phyloP scores from a whole-genome alignment of 2,888 invertebrate genomes.

The Brachyptera risi region DNA sequence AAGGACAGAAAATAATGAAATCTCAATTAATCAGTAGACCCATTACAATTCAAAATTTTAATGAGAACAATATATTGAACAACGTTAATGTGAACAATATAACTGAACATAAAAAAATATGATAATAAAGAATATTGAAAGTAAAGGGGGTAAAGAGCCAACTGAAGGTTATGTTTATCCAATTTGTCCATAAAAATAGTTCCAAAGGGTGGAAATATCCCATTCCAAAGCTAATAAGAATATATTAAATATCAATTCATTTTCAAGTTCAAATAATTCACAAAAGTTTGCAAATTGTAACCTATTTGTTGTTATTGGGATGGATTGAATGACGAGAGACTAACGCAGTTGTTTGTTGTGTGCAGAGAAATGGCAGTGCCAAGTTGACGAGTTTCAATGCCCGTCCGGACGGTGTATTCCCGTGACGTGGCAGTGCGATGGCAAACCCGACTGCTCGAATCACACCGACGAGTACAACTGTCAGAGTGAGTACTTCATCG shows the following conservation, averaged over 20 bases:
- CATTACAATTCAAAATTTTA: too few relatives aligned
- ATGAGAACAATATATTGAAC: too few relatives aligned
- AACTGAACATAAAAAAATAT: too few relatives aligned
- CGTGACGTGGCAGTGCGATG: constrained; percentile 55
- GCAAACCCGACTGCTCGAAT: constrained; percentile 53
- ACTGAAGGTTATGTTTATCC: too few relatives aligned
- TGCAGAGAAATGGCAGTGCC: constrained; percentile 49
- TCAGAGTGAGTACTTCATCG: constrained; percentile 37
- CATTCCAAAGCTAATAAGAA: not conserved
- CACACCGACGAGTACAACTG: constrained; percentile 55
- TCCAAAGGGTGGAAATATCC: too few relatives aligned
- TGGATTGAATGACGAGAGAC: not conserved
- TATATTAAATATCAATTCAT: not conserved
- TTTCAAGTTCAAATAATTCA: not conserved
- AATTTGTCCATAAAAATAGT: too few relatives aligned
- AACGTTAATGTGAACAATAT: too few relatives aligned
- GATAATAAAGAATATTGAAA: too few relatives aligned
- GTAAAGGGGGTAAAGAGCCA: too few relatives aligned
- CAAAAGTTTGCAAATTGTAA: not conserved
- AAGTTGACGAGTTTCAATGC: constrained; percentile 55
- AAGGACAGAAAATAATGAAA: too few relatives aligned
- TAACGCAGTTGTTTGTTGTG: constrained; percentile 23
- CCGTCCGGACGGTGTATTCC: constrained; percentile 53
- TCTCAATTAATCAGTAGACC: too few relatives aligned
- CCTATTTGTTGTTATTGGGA: too few relatives aligned